These are phyloP conservation scores for Podarcis lilfordi DNA, from an alignment of 2,797 vertebrate genomes.

Conservation along the genomic window DNA sequence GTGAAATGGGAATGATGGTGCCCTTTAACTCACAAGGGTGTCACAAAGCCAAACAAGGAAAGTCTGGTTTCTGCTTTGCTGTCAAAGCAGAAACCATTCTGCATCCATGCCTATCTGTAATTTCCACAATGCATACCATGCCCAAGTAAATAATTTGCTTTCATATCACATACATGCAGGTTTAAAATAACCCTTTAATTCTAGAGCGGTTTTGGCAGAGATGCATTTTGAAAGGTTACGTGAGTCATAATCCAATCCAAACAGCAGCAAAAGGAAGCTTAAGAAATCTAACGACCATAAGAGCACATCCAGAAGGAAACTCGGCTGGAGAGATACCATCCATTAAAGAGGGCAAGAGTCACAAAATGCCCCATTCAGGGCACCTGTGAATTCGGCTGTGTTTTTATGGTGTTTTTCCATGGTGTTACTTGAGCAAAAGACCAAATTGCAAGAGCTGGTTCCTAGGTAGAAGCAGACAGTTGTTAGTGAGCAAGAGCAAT, in stretches of 20 bases:
- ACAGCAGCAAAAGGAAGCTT: background rate
- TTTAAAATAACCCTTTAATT: constrained; percentile 21
- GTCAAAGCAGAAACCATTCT: background rate
- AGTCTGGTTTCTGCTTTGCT: background rate
- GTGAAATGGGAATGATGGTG: background rate
- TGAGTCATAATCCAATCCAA: constrained; percentile 30
- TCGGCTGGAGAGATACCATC: background rate
- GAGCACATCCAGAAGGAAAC: too few relatives aligned
- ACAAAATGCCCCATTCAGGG: background rate
- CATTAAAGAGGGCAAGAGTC: background rate
- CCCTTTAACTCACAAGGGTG: background rate
- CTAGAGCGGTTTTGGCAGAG: constrained; percentile 13
- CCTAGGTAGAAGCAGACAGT: background rate
- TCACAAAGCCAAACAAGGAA: background rate
- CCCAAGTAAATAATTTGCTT: constrained; percentile 13
- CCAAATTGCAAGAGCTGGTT: too few relatives aligned
- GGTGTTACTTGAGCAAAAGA: background rate
- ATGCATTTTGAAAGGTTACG: constrained; percentile 21
- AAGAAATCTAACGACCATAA: background rate
- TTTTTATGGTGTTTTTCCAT: background rate
- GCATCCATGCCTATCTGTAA: background rate
- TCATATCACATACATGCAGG: background rate
- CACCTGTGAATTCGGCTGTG: background rate
- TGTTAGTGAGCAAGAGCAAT: background rate
- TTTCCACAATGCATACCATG: background rate